Base-by-base conservation (phyloP, 2,113 vertebrate genomes). In the Dipodomys merriami region DNA sequence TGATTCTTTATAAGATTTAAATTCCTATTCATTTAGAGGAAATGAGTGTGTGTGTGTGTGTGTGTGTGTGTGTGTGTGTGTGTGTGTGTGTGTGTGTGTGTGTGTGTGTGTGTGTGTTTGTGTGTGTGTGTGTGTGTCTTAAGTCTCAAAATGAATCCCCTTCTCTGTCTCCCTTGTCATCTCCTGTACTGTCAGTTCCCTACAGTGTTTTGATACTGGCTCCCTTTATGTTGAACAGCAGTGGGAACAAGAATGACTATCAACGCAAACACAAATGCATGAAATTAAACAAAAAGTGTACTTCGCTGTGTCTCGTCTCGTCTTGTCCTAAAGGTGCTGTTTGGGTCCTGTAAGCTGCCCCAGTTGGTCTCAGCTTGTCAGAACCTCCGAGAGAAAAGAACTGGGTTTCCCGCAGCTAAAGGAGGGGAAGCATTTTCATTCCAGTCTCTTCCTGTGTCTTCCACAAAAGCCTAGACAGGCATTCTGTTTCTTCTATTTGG, bases 221-320 rank as follows among this genome's bases (percentile, higher is more conserved):
- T 97, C 94, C 97, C 97, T 97, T 95, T 97, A 94, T 97, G 98
- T 98, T 98, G 97, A 98, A 97, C 98, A 98, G 98, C 98, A 97
- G 97, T 95, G 97, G 98, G 97, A 98, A 98, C 98, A 97, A 98
- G 98, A 98, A 98, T 96, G 97, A 99, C 98, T 98, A 98, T 99
- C 98, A 98, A 98, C 98, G 98, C 98, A 99, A 99, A 99, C 98
- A 99, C 98, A 98, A 97, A 98, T 98, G 98, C 99, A 99, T 99
- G 99, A 98, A 99, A 99, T 99, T 99, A 99, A 95, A 95, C 68
- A 35, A 82, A 91, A 93, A 65, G 98, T 98, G 98, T 98, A 98
- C 98, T 98, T 99, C 98, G 98, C 95, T 78, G 95, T 96, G 97
- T 95, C 94, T 91, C 23, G 89, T 91, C 95, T 95, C 93, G 68